Evolutionary conservation across 1,140 invertebrate genomes (phyloP), one percentile per base, ranked within the genome.

Genomic region (Drosophila prosaltans): DNA sequence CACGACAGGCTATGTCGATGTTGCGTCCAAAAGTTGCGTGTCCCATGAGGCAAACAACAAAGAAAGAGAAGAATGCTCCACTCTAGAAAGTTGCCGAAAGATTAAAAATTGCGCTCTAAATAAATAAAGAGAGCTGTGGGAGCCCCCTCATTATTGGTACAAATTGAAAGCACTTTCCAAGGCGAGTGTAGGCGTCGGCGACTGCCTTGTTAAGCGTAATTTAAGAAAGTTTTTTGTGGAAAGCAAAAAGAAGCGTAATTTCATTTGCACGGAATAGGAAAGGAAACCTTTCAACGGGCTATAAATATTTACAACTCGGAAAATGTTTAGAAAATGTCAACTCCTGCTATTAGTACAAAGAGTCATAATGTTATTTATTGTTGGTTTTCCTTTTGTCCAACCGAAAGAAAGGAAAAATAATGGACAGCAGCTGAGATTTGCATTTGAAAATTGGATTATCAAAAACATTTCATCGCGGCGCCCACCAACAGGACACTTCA

Each of bases 141-240:
- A 16, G 59, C 68, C 80, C 78, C 80, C 74, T 69, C 80, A 75
- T 81, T 89, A 89, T 89, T 89, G 78, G 90, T 90, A 89, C 84
- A 80, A 88, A 88, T 72, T 72, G 80, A 60, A 75, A 73, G 67
- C 76, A 74, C 77, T 83, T 80, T 51, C 77, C 66, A 9, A 0
- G 5, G 11, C 9, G 21, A 7, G 45, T 69, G 63, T n/a, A 21
- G 10, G 36, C 6, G 41, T 26, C 16, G 41, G 36, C 16, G 36
- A 16, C 61, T 57, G 43, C 67, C 64, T 78, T 41, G 72, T 57
- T 24, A 21, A 16, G 16, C 24, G 45, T 48, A 21, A 21, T 6
- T 48, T 5, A 48, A 16, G 7, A 48, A 48, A 21, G 41, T 48
- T 79, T 58, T 59, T 64, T 6, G 61, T 40, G 30, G 21, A 57